Percentiles rank a stretch among this genome's conserved stretches.
Conservation (phyloP, 1,140 invertebrate species). For the Drosophila subobscura region DNA sequence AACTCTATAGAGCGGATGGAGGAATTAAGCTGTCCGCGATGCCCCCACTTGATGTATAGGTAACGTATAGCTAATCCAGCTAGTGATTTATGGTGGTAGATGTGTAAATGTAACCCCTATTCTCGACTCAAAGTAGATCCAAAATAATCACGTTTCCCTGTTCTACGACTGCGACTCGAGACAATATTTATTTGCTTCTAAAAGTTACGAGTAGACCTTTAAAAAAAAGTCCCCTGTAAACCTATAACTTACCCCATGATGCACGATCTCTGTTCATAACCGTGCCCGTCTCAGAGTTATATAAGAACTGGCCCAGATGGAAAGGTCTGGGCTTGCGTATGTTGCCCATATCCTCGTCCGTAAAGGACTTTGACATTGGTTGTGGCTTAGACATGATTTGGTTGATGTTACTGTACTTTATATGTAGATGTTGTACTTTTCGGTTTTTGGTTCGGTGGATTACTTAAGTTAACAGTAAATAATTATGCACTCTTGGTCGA, state of each 20-base stretch:
- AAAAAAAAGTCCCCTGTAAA: too few relatives aligned
- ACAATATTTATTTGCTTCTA: background rate
- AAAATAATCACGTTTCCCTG: background rate
- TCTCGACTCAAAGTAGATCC: too few relatives aligned
- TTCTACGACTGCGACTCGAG: background rate
- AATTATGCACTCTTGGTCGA: background rate
- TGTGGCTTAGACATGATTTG: slow-evolving; percentile 69
- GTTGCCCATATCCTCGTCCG: slow-evolving; percentile 63
- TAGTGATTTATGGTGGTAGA: too few relatives aligned
- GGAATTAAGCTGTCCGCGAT: too few relatives aligned
- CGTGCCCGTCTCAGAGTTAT: slow-evolving; percentile 88
- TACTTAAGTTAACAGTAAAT: slow-evolving; percentile 7
- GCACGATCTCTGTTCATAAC: slow-evolving; percentile 89
- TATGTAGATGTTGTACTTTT: too few relatives aligned
- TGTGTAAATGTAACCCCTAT: too few relatives aligned
- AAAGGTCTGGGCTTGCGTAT: slow-evolving; percentile 68
- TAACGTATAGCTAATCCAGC: too few relatives aligned
- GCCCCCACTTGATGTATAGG: too few relatives aligned
- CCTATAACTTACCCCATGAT: slow-evolving; percentile 88
- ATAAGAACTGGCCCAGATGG: slow-evolving; percentile 85
- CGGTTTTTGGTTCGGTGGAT: slow-evolving; percentile 45
- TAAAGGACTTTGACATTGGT: slow-evolving; percentile 62
- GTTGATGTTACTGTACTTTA: too few relatives aligned
- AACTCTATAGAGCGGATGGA: too few relatives aligned
- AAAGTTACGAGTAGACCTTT: too few relatives aligned